Percentiles rank a stretch among this genome's conserved stretches.
These are phyloP conservation scores for Planococcus citri DNA, from an alignment of 1,140 invertebrate species.

Conservation along the genomic window DNA sequence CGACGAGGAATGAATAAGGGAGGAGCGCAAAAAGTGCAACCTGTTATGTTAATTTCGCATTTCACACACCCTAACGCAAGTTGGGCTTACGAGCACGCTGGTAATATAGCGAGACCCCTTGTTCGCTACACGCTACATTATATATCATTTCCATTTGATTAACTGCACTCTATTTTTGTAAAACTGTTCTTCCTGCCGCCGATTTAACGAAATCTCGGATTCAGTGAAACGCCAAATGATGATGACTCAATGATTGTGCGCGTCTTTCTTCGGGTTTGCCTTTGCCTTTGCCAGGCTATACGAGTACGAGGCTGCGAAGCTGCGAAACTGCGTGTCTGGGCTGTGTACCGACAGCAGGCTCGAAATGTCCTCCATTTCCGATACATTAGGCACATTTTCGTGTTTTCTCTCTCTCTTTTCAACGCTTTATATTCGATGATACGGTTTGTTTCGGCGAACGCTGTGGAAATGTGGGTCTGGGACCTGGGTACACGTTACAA, in stretches of 20 bases:
- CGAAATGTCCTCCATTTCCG: background rate
- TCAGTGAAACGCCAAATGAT: slow-evolving; percentile 18
- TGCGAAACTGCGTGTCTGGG: too few species aligned
- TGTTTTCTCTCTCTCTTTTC: background rate
- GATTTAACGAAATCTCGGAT: slow-evolving; percentile 15
- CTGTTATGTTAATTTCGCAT: slow-evolving; percentile 17
- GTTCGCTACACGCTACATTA: background rate
- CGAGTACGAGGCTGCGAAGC: too few species aligned
- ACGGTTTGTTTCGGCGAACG: too few species aligned
- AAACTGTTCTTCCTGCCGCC: slow-evolving; percentile 10
- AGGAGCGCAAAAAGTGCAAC: slow-evolving; percentile 10
- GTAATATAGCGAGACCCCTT: background rate
- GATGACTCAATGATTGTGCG: slow-evolving; percentile 14
- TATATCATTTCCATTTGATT: slow-evolving; percentile 20
- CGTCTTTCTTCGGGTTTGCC: too few species aligned
- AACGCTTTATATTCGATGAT: background rate
- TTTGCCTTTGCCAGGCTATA: too few species aligned
- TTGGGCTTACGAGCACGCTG: background rate
- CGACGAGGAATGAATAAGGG: background rate
- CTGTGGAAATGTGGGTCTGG: too few species aligned
- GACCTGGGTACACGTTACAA: too few species aligned
- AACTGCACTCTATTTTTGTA: slow-evolving; percentile 18
- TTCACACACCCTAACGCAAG: slow-evolving; percentile 13
- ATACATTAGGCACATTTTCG: slow-evolving; percentile 12
- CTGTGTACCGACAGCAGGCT: background rate